These are phyloP conservation scores for Strongylocentrotus purpuratus DNA, from an alignment of 35 echinoderm and acorn worm genomes.

Conservation along the genomic window DNA sequence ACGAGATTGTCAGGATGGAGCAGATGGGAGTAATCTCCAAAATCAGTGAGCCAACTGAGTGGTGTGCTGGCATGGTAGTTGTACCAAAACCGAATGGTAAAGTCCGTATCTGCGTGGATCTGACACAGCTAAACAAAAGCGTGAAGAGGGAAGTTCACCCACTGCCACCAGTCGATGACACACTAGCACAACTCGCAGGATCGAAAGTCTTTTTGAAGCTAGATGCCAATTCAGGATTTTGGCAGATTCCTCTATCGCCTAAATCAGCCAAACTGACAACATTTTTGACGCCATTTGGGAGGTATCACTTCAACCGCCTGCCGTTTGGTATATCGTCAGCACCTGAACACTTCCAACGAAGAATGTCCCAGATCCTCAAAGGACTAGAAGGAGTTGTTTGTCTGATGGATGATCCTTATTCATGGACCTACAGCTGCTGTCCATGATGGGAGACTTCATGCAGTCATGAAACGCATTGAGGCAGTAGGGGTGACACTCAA, in stretches of 20 bases:
- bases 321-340: conserved; percentile 67
- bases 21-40: background rate
- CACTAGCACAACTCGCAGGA: background rate
- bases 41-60: background rate
- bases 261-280: conserved; percentile 59
- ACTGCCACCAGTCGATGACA: background rate
- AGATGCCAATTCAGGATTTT: conserved; percentile 71
- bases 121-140: background rate
- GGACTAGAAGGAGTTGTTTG: conserved; percentile 41
- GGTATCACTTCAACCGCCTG: conserved; percentile 62
- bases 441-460: conserved; percentile 55
- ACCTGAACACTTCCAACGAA: conserved; percentile 55
- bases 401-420: conserved; percentile 80
- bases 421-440: conserved; percentile 53
- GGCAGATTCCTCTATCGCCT: conserved; percentile 62
- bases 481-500: conserved; percentile 69
- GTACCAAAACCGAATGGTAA: background rate
- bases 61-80: background rate
- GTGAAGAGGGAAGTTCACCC: background rate
- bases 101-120: background rate
- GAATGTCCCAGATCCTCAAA: conserved; percentile 63
- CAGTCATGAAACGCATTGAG: conserved; percentile 32
- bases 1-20: background rate
- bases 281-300: conserved; percentile 68
- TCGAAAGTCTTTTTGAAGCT: conserved; percentile 35